Evolutionary conservation across 1,140 invertebrate genomes (phyloP), one percentile per base, ranked within the genome.

Genomic region (Aplysia californica): DNA sequence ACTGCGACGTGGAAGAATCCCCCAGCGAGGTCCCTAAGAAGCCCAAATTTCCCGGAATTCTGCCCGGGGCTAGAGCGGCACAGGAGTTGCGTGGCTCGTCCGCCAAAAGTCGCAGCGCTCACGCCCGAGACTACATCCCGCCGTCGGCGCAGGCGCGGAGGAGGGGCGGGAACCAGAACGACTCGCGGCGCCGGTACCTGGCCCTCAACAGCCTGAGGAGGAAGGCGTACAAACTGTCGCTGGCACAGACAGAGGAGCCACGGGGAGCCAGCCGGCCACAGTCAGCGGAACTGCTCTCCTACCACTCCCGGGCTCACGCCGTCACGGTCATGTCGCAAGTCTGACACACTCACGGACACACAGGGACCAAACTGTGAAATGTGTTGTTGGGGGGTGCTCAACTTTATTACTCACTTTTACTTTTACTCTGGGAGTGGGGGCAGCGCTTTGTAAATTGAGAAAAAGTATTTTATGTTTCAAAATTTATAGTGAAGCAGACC

Each of bases 141-240:
- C 35, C 65, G 35, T 55, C 58, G 36, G 68, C 33, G n/a, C 39
- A 65, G 1, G 4, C 50, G 15, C 26, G 41, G 35, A 44, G 70
- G 29, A 38, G 76, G 4, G 58, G 69, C 2, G 61, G 69, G 10
- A 41, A 65, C 20, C 76, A 72, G 61, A 72, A 72, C 44, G 69
- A 78, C 50, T 78, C 76, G 1, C 20, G 76, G 36, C 39, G 70
- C 5, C 26, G 76, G 2, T 78, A 78, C 55, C 61, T 78, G 6
- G 76, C 76, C 10, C 70, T 78, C 33, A 78, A 78, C 64, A 78
- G 76, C 29, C 36, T 78, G 44, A 38, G 76, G 23, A 36, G 61
- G 2, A 78, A 78, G 36, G 69, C 69, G 15, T 55, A 72, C 36
- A 50, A 39, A 26, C 50, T 72, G 18, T 31, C 41, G 4, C 69